These are phyloP conservation scores for Laspeyria flexula DNA, from an alignment of 2,888 invertebrate genomes.

Conservation along the genomic window DNA sequence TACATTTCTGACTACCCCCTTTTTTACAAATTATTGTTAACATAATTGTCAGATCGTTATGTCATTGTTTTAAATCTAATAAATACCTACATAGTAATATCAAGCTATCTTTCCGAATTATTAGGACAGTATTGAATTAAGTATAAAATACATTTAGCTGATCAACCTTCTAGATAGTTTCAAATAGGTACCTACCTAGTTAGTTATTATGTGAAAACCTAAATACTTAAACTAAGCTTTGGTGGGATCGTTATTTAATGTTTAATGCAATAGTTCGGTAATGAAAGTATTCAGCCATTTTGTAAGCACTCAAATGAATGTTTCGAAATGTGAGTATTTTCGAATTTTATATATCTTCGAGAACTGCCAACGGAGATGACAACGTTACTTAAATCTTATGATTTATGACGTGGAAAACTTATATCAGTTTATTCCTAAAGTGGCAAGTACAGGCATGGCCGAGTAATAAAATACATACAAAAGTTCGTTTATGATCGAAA, in stretches of 20 bases:
- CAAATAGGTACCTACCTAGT: conserved; percentile 34
- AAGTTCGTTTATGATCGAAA: conserved; percentile 38
- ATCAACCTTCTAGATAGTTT: conserved; percentile 54
- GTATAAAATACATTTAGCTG: conserved; percentile 58
- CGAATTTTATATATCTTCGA: conserved; percentile 23
- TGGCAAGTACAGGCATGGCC: conserved; percentile 47
- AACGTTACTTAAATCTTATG: conserved; percentile 10
- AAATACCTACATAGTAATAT: too few species aligned
- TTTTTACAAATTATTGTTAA: too few species aligned
- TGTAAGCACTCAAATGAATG: conserved; percentile 36
- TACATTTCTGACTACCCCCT: too few species aligned
- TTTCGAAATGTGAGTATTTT: conserved; percentile 37
- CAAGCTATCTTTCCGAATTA: too few species aligned
- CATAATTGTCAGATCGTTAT: too few species aligned
- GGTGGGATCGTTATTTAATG: conserved; percentile 79
- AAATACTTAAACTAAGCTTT: conserved; percentile 83
- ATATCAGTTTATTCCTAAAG: conserved; percentile 28
- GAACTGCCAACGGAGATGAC: conserved; percentile 13
- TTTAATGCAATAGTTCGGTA: conserved; percentile 71
- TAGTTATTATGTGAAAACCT: conserved; percentile 65
- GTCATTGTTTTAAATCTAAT: too few species aligned
- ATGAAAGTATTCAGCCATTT: conserved; percentile 48
- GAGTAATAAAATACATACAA: conserved; percentile 23
- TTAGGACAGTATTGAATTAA: conserved; percentile 29
- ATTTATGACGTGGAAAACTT: conserved; percentile 22